These are phyloP conservation scores for Turdus rufiventris DNA, from an alignment of 2,113 vertebrate genomes.

Conservation along the genomic window DNA sequence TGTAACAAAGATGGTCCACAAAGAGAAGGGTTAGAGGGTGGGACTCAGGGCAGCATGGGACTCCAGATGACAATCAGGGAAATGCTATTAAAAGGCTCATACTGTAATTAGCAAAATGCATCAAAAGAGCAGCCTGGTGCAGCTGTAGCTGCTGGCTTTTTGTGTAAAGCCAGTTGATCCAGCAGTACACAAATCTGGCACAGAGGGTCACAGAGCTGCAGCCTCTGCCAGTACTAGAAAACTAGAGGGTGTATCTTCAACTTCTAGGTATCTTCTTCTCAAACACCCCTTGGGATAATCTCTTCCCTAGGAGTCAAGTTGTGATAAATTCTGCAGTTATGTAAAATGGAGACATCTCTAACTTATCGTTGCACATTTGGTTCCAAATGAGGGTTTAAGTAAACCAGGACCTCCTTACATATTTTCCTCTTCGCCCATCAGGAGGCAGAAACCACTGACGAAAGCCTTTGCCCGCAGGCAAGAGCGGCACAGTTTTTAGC, in stretches of 20 bases:
- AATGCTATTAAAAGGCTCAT: neutral
- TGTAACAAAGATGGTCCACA: neutral
- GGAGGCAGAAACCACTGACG: neutral
- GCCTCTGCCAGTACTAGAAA: neutral
- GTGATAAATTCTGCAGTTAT: neutral
- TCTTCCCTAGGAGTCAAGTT: neutral
- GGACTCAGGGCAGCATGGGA: neutral
- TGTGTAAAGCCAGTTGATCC: neutral
- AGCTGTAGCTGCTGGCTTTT: neutral
- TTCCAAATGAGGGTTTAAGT: neutral
- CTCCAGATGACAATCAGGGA: neutral
- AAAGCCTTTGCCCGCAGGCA: neutral
- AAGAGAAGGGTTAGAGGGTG: neutral
- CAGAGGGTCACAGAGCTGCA: neutral
- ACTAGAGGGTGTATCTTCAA: neutral
- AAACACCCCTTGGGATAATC: neutral
- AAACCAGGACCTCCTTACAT: accelerated
- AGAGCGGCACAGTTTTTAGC: accelerated
- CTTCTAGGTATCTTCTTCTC: neutral
- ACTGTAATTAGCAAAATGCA: neutral
- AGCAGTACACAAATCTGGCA: neutral
- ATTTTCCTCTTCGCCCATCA: neutral
- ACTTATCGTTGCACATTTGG: neutral
- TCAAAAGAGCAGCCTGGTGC: neutral
- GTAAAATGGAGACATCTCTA: neutral